A percentile compares a stretch with the other conserved stretches of the same genome.
Conservation (phyloP, 2,888 invertebrate species). For the Perithous albicinctus region DNA sequence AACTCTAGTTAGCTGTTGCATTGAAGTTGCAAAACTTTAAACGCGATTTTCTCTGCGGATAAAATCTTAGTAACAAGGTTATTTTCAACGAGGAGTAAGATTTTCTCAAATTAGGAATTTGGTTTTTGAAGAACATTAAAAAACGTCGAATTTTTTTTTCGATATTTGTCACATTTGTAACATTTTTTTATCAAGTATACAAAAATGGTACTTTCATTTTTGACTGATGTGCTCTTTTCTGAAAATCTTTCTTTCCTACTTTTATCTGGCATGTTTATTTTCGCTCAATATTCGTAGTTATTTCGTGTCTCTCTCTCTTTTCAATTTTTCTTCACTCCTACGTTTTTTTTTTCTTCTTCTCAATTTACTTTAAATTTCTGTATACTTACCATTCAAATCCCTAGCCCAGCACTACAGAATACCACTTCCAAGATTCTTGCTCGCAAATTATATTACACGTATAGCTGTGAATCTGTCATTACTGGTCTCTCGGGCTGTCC, state of each 20-base stretch:
- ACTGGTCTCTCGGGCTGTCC: neutral
- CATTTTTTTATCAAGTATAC: too few species aligned
- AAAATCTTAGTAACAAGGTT: too few species aligned
- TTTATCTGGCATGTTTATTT: neutral
- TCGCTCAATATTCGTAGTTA: neutral
- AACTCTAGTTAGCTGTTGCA: too few species aligned
- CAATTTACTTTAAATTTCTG: neutral
- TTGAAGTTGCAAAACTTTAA: too few species aligned
- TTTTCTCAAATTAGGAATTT: too few species aligned
- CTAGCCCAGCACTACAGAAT: neutral
- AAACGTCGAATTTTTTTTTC: too few species aligned
- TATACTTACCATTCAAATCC: conserved; percentile 1
- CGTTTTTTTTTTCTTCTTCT: neutral
- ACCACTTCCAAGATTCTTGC: neutral
- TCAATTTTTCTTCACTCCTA: neutral
- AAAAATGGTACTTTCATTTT: too few species aligned
- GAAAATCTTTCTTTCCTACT: neutral
- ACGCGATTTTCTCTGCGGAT: too few species aligned
- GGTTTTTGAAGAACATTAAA: too few species aligned
- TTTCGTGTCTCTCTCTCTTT: neutral
- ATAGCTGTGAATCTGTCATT: neutral
- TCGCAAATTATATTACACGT: neutral
- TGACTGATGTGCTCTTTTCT: too few species aligned
- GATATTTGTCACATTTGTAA: too few species aligned
- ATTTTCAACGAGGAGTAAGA: too few species aligned